Evolutionary conservation across 92 coral and sea anemone genomes (phyloP), one percentile per base, ranked within the genome.

Genomic region (Virgularia gustaviana): DNA sequence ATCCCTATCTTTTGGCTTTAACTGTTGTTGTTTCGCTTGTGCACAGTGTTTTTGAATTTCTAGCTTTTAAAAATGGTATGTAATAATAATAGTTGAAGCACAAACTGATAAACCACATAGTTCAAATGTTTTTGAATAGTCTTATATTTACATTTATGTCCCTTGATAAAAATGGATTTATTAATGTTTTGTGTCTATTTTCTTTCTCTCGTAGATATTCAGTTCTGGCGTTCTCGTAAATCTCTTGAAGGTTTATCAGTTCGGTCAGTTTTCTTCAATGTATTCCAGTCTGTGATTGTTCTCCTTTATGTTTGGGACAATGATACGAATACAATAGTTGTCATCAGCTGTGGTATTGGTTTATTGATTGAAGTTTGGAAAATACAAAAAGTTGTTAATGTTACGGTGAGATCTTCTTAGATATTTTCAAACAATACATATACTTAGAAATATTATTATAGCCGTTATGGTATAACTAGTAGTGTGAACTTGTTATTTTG

Each of bases 211-310:
- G 25, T 71, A 94, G 99, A 94, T 71, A 94, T 94, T 61, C 99
- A 94, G 87, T 94, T 94, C 68, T 94, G 99, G 99, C 82, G 96
- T 49, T 89, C 95, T 54, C 99, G 99, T 39, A 94, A 94, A 85
- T 83, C 96, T 15, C 72, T 94, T 27, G 99, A 94, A 78, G 99
- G 96, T 39, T 85, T 94, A 53, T 94, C 99, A 2, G 99, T 94
- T n/a, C 82, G 99, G 56, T 94, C 99, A 12, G 95, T 94, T 58
- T 94, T 94, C 78, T 94, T 94, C 82, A 94, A 94, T 47, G 99
- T 94, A 5, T 94, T 94, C 85, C 99, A 94, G 66, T 83, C 99
- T n/a, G 72, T 81, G 16, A 80, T 94, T 12, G 96, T 94, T 16
- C 80, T 94, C 56, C 72, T 94, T 78, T 94, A 94, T 78, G 89